Evolutionary conservation across 2,113 vertebrate species (phyloP), one percentile per base, ranked within the genome.

Genomic region (Dicrurus megarhynchus): DNA sequence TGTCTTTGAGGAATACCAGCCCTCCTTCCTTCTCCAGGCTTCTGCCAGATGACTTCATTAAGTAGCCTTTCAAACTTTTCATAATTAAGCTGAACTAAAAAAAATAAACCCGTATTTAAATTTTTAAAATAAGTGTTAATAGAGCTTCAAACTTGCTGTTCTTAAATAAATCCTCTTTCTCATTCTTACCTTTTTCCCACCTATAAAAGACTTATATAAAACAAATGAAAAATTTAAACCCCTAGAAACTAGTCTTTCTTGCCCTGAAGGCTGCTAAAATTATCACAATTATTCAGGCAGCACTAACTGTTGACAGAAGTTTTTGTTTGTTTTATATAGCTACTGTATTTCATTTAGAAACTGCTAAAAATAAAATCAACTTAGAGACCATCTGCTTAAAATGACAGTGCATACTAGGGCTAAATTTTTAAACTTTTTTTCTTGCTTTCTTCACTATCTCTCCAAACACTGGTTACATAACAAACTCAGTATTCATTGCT

Each of bases 311-410:
- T 92, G 86, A 86, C 71, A 87, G 87, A 89, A 92, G 65, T 69
- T 84, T 89, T 89, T 94, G 42, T 97, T 96, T 94, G 90, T 93
- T 91, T 91, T 95, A 75, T 95, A 86, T 87, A 95, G 93, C 83
- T 86, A 70, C 86, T 2, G 8, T 87, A 89, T 83, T 95, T 90
- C 73, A 87, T 96, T 86, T 90, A 94, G 90, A 95, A 96, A 74
- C 64, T 89, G 55, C 89, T 95, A 94, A 96, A 96, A 97, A 94
- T 96, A 92, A 26, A 53, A 27, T 77, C 42, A 63, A 92, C 69
- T 85, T 87, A 26, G 63, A 87, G 89, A 93, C 92, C 92, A 93
- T 96, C 96, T 97, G 93, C 78, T 87, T 83, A 64, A 92, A 94
- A 91, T 80, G 74, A n/a, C 77, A 84, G 50, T 73, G 50, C 70